phyloP scores from a whole-genome alignment of 2,888 invertebrate genomes.

The Dryobota labecula region DNA sequence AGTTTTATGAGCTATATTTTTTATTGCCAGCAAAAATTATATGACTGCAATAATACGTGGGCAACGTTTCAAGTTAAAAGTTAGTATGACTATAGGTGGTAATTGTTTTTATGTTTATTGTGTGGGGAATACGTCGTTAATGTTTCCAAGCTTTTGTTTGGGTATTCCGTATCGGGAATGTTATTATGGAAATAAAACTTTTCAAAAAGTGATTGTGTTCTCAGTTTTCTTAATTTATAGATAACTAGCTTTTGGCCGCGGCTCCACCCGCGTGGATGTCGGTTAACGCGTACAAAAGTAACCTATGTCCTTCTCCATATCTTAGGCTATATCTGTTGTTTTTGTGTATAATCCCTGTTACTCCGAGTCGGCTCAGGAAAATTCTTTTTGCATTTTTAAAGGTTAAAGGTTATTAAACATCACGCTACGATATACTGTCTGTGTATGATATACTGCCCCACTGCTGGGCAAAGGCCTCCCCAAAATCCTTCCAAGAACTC shows the following conservation, averaged over 20 bases:
- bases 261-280: no score
- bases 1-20: conserved; percentile 61
- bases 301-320: no score
- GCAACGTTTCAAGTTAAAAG: conserved; percentile 55
- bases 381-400: no score
- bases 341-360: no score
- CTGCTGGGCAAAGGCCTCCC: no score
- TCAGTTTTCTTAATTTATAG: background rate
- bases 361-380: no score
- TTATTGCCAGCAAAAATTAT: conserved; percentile 59
- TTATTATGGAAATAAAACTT: conserved; percentile 5
- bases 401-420: no score
- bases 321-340: no score
- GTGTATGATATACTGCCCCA: no score
- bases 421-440: no score
- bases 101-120: conserved; percentile 54
- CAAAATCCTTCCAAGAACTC: no score
- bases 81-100: conserved; percentile 35
- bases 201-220: background rate
- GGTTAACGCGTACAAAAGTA: no score
- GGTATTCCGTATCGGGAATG: background rate
- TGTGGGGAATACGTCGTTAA: conserved; percentile 29
- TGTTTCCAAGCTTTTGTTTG: conserved; percentile 9
- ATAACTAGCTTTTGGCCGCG: background rate
- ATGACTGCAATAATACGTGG: conserved; percentile 55